These are phyloP conservation scores for Ceratotherium simum DNA, from an alignment of 2,113 vertebrate species.

Conservation along the genomic window DNA sequence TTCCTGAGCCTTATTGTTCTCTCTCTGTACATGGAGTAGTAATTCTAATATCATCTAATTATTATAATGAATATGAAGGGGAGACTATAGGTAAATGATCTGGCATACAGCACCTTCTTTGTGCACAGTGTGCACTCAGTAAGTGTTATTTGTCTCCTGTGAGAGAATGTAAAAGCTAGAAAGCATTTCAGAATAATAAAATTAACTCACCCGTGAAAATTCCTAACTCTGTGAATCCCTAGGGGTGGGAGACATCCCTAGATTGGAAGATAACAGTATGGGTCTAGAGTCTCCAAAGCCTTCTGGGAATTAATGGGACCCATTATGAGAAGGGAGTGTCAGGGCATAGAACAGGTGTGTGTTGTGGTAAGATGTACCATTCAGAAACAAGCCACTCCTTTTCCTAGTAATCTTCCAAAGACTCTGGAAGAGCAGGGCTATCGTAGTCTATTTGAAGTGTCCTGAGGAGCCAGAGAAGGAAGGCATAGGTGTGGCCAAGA, in stretches of 20 bases:
- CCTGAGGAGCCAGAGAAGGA: not conserved
- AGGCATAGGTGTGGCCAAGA: not conserved
- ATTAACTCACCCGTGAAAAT: not conserved
- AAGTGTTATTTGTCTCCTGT: not conserved
- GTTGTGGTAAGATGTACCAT: fast-evolving
- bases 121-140: not conserved
- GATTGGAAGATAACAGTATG: not conserved
- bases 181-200: slow-evolving; percentile 43
- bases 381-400: not conserved
- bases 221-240: not conserved
- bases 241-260: not conserved
- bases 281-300: not conserved
- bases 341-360: no score
- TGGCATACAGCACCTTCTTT: not conserved
- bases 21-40: not conserved
- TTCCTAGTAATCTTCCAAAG: not conserved
- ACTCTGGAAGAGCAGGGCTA: not conserved
- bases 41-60: not conserved
- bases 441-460: not conserved
- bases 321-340: not conserved
- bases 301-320: not conserved
- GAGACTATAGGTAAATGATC: not conserved
- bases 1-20: not conserved
- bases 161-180: not conserved
- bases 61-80: not conserved